A percentile compares a stretch with the other conserved stretches of the same genome.
phyloP scores from a whole-genome alignment of 2,797 vertebrate species.

The Manis pentadactyla region DNA sequence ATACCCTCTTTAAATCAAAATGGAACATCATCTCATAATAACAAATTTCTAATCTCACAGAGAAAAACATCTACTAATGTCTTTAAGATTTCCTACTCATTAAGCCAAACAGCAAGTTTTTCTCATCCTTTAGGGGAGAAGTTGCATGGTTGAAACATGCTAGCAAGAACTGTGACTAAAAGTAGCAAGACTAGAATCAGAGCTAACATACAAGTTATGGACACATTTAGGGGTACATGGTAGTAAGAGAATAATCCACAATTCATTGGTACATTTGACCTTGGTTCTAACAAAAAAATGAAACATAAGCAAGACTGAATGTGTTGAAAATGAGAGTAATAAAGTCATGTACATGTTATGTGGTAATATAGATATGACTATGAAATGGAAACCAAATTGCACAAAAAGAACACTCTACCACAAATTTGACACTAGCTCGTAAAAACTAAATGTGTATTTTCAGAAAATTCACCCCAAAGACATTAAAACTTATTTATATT shows the following conservation, averaged over 20 bases:
- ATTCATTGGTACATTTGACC: background rate
- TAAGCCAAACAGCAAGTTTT: background rate
- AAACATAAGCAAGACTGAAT: slow-evolving; percentile 57
- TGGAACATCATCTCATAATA: background rate
- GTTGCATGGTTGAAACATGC: background rate
- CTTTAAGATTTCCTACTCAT: slow-evolving; percentile 9
- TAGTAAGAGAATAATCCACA: slow-evolving; percentile 8
- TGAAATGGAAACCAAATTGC: slow-evolving; percentile 57
- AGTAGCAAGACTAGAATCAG: background rate
- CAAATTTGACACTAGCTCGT: background rate
- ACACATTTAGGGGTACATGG: background rate
- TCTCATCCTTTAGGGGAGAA: background rate
- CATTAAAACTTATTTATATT: slow-evolving; percentile 31
- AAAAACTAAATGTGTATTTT: slow-evolving; percentile 28
- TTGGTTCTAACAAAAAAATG: slow-evolving; percentile 37
- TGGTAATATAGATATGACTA: slow-evolving; percentile 48
- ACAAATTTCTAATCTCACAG: background rate
- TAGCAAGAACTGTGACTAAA: background rate
- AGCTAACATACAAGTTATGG: background rate
- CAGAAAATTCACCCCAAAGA: slow-evolving; percentile 17
- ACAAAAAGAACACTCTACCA: slow-evolving; percentile 58
- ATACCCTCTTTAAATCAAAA: slow-evolving; percentile 47
- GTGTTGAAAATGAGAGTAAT: slow-evolving; percentile 44
- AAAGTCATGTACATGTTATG: slow-evolving; percentile 27
- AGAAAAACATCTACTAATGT: background rate